Conservation (phyloP, 2,113 vertebrate species). For the Paramisgurnus dabryanus region DNA sequence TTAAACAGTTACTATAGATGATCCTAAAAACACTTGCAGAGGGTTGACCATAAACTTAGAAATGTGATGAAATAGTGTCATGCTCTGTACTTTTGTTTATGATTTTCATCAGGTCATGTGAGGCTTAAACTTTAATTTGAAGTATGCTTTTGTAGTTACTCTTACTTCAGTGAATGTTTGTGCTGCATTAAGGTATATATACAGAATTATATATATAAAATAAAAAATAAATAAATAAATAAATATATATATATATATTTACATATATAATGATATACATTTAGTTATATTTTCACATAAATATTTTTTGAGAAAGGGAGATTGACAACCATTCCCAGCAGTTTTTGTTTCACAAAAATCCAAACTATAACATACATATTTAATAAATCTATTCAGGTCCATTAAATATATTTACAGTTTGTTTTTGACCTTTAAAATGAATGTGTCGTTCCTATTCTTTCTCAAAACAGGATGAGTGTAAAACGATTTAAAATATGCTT, state of each 20-base stretch:
- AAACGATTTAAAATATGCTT: not conserved
- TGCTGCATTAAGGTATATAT: not conserved
- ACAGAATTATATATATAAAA: too few species aligned
- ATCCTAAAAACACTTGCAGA: not conserved
- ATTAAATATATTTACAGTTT: not conserved
- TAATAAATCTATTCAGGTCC: not conserved
- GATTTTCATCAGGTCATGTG: not conserved
- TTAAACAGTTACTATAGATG: conserved; percentile 8
- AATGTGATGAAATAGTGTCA: conserved; percentile 18
- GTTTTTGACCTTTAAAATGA: not conserved
- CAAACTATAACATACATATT: not conserved
- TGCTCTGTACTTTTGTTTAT: not conserved
- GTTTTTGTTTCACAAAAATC: too few species aligned
- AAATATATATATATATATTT: too few species aligned
- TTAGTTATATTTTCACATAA: too few species aligned
- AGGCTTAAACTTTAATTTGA: conserved; percentile 15
- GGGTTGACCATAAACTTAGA: conserved; percentile 2
- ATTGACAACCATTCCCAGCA: too few species aligned
- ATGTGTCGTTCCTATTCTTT: not conserved
- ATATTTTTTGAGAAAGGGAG: too few species aligned
- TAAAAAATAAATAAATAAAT: too few species aligned
- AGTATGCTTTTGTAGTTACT: not conserved
- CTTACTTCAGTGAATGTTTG: not conserved
- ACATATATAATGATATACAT: too few species aligned
- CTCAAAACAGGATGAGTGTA: conserved; percentile 4